Percentiles rank a stretch among this genome's conserved stretches.
phyloP scores from a whole-genome alignment of 2,888 invertebrate genomes.

The Polyommatus iphigenia region DNA sequence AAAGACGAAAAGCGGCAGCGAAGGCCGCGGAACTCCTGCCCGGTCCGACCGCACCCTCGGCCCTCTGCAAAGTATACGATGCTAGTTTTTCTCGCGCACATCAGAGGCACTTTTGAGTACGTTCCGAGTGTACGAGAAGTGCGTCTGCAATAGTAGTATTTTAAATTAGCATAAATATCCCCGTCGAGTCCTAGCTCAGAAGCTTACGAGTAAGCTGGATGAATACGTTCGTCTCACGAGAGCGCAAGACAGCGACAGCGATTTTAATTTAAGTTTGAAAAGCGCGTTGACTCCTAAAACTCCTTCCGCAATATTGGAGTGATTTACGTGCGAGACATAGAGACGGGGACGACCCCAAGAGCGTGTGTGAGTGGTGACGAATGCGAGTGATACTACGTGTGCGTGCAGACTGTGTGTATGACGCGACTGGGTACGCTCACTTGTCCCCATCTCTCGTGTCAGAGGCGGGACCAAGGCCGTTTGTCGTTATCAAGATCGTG shows the following conservation, averaged over 20 bases:
- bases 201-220: conserved; percentile 50
- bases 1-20: conserved; percentile 85
- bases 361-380: conserved; percentile 70
- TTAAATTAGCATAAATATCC: conserved; percentile 71
- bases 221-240: conserved; percentile 53
- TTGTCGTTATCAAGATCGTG: conserved; percentile 75
- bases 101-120: conserved; percentile 76
- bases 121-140: conserved; percentile 63
- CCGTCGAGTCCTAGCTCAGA: conserved; percentile 67
- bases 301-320: conserved; percentile 54
- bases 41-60: conserved; percentile 78
- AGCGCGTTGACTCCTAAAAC: conserved; percentile 61
- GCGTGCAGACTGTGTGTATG: conserved; percentile 47
- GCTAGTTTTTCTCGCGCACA: conserved; percentile 89
- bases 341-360: conserved; percentile 75
- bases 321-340: conserved; percentile 61
- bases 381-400: conserved; percentile 55
- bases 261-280: conserved; percentile 67
- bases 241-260: conserved; percentile 70
- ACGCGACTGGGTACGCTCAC: conserved; percentile 67
- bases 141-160: conserved; percentile 78
- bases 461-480: conserved; percentile 72
- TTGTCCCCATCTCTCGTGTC: conserved; percentile 76
- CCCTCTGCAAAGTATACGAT: conserved; percentile 93
- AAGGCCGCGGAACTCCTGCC: conserved; percentile 85